These are phyloP conservation scores for Drosophila ercepeae DNA, from an alignment of 1,140 invertebrate species.

Conservation along the genomic window DNA sequence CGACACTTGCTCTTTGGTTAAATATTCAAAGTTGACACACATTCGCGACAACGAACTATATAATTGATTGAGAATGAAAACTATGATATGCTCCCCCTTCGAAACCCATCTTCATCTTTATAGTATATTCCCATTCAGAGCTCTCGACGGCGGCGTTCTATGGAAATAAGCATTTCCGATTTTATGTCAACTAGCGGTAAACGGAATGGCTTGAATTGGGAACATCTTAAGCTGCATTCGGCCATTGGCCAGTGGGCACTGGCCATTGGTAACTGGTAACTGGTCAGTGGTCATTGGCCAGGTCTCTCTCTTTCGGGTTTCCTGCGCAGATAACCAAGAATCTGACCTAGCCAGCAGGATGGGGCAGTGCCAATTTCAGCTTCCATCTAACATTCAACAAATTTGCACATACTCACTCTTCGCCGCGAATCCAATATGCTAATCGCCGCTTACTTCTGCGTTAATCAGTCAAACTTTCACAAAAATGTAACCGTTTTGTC, in stretches of 20 bases:
- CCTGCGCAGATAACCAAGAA: neutral
- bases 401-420: constrained; percentile 5
- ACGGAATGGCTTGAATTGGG: constrained; percentile 66
- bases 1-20: constrained; percentile 57
- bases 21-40: constrained; percentile 72
- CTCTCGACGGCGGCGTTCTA: constrained; percentile 53
- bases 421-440: constrained; percentile 31
- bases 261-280: constrained; percentile 1
- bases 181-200: constrained; percentile 78
- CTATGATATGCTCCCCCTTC: constrained; percentile 20
- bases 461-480: constrained; percentile 73
- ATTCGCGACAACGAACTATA: constrained; percentile 56
- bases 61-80: constrained; percentile 77
- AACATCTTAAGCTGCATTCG: constrained; percentile 49
- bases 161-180: constrained; percentile 71
- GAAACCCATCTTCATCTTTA: constrained; percentile 18
- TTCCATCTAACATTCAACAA: neutral
- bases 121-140: constrained; percentile 66
- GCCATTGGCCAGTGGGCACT: no score
- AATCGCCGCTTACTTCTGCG: constrained; percentile 47
- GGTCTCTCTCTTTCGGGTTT: neutral
- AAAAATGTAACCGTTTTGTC: constrained; percentile 62
- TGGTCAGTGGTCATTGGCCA: constrained; percentile 15
- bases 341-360: constrained; percentile 40
- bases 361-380: constrained; percentile 15